phyloP scores from a whole-genome alignment of 2,888 invertebrate species.

The Spialia ferax region DNA sequence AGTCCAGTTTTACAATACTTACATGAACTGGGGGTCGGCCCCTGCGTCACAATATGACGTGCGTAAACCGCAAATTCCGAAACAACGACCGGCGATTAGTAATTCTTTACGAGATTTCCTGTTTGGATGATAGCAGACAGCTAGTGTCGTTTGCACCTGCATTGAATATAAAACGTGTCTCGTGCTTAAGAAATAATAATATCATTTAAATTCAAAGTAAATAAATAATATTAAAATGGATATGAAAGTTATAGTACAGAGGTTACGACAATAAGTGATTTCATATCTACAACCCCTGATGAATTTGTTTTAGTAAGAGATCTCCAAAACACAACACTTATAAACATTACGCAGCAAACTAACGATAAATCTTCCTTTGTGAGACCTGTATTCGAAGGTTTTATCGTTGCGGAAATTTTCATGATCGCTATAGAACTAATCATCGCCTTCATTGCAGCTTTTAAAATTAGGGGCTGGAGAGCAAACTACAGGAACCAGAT shows the following conservation, averaged over 20 bases:
- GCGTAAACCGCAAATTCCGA: constrained; percentile 67
- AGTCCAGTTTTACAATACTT: constrained; percentile 21
- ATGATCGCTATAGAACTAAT: constrained; percentile 73
- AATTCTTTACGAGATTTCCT: constrained; percentile 68
- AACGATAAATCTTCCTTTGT: constrained; percentile 24
- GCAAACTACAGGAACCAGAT: constrained; percentile 79
- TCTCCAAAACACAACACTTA: constrained; percentile 16
- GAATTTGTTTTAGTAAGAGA: constrained; percentile 6
- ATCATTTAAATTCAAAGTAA: background rate
- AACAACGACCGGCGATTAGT: constrained; percentile 66
- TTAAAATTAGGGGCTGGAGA: constrained; percentile 72
- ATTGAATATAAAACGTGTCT: constrained; percentile 4
- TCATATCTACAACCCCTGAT: constrained; percentile 32
- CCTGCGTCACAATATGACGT: constrained; percentile 63
- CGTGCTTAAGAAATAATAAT: background rate
- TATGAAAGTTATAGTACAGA: constrained; percentile 46
- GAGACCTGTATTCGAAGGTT: constrained; percentile 58
- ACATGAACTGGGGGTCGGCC: background rate
- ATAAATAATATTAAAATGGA: constrained; percentile 60
- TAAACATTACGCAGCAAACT: constrained; percentile 18
- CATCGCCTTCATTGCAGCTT: constrained; percentile 66
- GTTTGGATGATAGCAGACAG: constrained; percentile 51
- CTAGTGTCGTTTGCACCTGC: constrained; percentile 8
- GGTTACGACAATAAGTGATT: constrained; percentile 41
- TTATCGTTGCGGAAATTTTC: constrained; percentile 69